A percentile compares a stretch with the other conserved stretches of the same genome.
phyloP scores from a whole-genome alignment of 2,797 vertebrate species.

The Sebastes iracundus region DNA sequence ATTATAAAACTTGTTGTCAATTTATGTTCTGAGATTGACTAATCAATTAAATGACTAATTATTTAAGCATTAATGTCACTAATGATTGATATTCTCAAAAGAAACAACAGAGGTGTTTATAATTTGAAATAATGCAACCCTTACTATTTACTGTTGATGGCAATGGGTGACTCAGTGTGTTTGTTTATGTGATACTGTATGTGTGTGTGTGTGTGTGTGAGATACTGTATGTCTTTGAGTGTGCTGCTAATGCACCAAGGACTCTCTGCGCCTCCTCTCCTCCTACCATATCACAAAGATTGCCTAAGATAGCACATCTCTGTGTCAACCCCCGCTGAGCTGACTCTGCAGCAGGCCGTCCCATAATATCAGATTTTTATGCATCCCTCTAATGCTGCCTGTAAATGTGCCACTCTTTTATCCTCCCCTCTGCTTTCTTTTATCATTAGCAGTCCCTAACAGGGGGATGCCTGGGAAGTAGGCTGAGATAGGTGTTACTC shows the following conservation, averaged over 20 bases:
- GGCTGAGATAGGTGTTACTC: constrained; percentile 11
- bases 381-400: constrained; percentile 63
- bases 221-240: constrained; percentile 14
- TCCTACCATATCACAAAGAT: constrained; percentile 45
- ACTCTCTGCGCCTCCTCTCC: constrained; percentile 33
- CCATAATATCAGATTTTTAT: constrained; percentile 75
- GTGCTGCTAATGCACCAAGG: constrained; percentile 42
- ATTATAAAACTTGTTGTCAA: background rate
- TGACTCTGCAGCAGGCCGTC: constrained; percentile 65
- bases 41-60: background rate
- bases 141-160: background rate
- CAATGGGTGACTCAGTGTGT: background rate
- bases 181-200: background rate
- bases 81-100: background rate
- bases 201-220: constrained; percentile 2
- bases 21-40: background rate
- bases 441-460: constrained; percentile 44
- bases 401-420: constrained; percentile 71
- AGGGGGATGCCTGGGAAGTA: constrained; percentile 8
- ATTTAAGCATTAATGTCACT: background rate
- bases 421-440: constrained; percentile 59
- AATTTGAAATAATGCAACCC: constrained; percentile 12
- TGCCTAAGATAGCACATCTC: constrained; percentile 63
- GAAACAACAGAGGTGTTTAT: background rate
- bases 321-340: constrained; percentile 64